These are phyloP conservation scores for Eurosta solidaginis DNA, from an alignment of 1,140 invertebrate genomes.

Conservation along the genomic window DNA sequence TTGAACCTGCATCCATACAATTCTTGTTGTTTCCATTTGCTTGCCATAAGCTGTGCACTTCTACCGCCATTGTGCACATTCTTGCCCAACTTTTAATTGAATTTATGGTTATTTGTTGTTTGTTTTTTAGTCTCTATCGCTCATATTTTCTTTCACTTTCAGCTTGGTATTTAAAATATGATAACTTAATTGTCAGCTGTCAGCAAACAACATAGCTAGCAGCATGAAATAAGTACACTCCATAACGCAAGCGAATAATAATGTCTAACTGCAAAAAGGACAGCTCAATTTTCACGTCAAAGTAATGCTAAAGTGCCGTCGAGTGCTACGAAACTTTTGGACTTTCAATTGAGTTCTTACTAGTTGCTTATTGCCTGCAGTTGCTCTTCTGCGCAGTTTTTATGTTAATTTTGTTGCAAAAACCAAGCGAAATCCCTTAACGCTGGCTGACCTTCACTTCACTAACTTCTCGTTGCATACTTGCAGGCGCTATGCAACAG, in stretches of 20 bases:
- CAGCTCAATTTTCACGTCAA: not conserved
- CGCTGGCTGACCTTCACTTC: not conserved
- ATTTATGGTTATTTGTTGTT: not conserved
- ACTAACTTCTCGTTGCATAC: not conserved
- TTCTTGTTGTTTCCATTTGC: too few relatives aligned
- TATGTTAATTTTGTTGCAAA: not conserved
- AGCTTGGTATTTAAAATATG: not conserved
- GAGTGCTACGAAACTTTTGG: too few relatives aligned
- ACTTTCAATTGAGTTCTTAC: too few relatives aligned
- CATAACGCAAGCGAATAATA: not conserved
- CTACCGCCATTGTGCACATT: not conserved
- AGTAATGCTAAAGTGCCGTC: not conserved
- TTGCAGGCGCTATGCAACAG: not conserved
- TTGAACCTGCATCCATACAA: too few relatives aligned
- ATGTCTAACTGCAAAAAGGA: not conserved
- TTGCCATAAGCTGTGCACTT: too few relatives aligned
- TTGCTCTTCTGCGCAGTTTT: not conserved
- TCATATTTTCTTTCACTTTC: not conserved
- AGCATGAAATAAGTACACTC: too few relatives aligned
- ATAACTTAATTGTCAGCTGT: conserved; percentile 22
- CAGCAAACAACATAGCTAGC: not conserved
- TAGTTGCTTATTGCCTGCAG: too few relatives aligned
- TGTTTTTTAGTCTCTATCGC: not conserved
- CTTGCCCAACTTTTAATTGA: not conserved
- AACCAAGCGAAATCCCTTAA: not conserved